These are phyloP conservation scores for Stylophora pistillata DNA, from an alignment of 64 coral and sea anemone species.

Conservation along the genomic window DNA sequence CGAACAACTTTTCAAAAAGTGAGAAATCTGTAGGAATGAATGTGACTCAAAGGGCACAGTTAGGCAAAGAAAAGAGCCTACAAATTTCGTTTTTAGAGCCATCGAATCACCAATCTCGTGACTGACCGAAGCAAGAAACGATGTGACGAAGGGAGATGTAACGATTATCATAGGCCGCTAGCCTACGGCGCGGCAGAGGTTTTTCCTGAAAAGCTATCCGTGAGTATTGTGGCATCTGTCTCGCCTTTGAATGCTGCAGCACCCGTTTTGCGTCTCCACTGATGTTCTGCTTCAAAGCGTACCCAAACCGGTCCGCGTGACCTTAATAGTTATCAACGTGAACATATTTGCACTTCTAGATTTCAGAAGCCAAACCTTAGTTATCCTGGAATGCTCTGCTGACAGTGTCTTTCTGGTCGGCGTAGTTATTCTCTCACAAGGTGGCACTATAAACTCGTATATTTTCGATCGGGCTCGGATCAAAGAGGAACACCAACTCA, in stretches of 20 bases:
- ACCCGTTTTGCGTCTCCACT: background rate
- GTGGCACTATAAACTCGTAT: conserved; percentile 47
- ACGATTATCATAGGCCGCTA: conserved; percentile 48
- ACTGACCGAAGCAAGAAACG: conserved; percentile 21
- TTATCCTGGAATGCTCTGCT: conserved; percentile 49
- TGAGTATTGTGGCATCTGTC: conserved; percentile 1
- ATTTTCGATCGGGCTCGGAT: conserved; percentile 55
- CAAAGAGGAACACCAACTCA: conserved; percentile 37
- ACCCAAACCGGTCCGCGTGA: background rate
- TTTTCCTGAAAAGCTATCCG: background rate
- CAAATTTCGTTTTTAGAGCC: conserved; percentile 60
- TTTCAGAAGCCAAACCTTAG: conserved; percentile 44
- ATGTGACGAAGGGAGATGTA: conserved; percentile 34
- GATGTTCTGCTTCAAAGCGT: conserved; percentile 40
- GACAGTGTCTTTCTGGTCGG: conserved; percentile 12
- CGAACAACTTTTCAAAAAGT: conserved; percentile 16
- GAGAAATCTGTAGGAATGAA: conserved; percentile 46
- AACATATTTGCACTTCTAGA: conserved; percentile 43
- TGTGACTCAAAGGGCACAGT: conserved; percentile 40
- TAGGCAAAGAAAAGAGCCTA: conserved; percentile 52
- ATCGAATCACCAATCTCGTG: conserved; percentile 22
- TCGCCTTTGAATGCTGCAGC: conserved; percentile 1
- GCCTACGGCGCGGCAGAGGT: conserved; percentile 50
- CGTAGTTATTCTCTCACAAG: background rate
- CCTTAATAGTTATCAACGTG: background rate